Percentiles rank a stretch among this genome's conserved stretches.
These are phyloP conservation scores for Drosophila yooni DNA, from an alignment of 2,888 invertebrate species.

Conservation along the genomic window DNA sequence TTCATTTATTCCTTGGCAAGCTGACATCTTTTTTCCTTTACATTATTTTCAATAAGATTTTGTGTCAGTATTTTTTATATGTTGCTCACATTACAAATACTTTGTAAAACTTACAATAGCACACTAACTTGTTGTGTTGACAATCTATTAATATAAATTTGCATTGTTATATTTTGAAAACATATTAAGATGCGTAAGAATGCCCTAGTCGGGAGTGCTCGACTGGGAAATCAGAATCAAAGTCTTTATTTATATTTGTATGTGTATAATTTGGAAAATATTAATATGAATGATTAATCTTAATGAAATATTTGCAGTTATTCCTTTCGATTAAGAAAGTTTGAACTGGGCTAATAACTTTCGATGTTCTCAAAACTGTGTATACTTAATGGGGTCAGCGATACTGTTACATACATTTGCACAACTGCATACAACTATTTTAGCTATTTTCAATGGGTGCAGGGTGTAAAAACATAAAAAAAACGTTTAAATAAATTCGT, in stretches of 20 bases:
- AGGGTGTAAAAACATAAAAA: background rate
- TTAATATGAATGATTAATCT: background rate
- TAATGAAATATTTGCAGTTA: background rate
- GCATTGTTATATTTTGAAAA: background rate
- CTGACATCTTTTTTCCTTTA: background rate
- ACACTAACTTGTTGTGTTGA: background rate
- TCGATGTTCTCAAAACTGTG: background rate
- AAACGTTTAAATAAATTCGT: slow-evolving; percentile 3
- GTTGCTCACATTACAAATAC: background rate
- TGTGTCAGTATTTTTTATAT: background rate
- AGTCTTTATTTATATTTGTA: background rate
- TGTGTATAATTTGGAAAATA: background rate
- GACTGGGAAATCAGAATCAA: background rate
- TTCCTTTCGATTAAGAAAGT: background rate
- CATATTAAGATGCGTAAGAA: background rate
- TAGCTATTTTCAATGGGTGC: background rate
- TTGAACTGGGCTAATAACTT: background rate
- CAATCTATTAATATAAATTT: background rate
- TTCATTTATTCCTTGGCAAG: background rate
- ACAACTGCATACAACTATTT: background rate
- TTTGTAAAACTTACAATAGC: background rate
- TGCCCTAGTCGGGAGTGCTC: background rate
- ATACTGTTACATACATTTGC: background rate
- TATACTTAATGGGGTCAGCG: background rate
- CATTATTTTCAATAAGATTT: background rate